Base-by-base conservation (phyloP, 2,113 vertebrate species). In the Hippocampus abdominalis region DNA sequence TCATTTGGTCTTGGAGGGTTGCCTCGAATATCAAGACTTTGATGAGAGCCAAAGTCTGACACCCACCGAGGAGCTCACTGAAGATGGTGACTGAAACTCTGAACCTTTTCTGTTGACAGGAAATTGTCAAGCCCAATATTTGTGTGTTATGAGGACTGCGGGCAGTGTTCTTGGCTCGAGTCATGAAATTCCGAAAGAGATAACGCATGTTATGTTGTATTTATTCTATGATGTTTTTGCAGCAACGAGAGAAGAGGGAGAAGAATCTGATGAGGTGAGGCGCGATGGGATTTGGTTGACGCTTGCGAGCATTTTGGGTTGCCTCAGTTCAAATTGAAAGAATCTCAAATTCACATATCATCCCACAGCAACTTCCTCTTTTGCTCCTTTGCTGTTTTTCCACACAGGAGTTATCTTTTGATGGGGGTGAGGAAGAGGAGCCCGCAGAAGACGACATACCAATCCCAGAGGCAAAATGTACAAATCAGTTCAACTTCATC, bases 401-500 rank as follows among this genome's bases (percentile, higher is more conserved):
- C 13, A 36, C 39, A 3, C 11, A 90, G 87, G 70, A 39, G 12
- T 80, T 77, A 44, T 75, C 77, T 61, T 48, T 81, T 21, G 88
- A 49, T 16, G 81, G 69, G 56, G 78, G 54, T 13, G 86, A 88
- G 1, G 80, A 32, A 8, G 90, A 91, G 25, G 88, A 92, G 80
- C 69, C 7, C 46, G 68, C 63, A 73, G 86, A 66, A 8, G 85
- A 91, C 1, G 91, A 91, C 75, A 79, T 62, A 78, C 57, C 81
- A 1, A 76, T 46, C 64, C 84, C 40, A 0, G 90, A 84, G 21
- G 90, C 72, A 25, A 97, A 96, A 81, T 78, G 94, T 73, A 92
- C 92, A 71, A 97, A 98, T 83, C 91, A 94, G 89, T 98, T 99
- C 86, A 97, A 95, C 84, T 98, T 93, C 86, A 95, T 88, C 27